phyloP scores from a whole-genome alignment of 2,113 vertebrate species.

The Phaethornis superciliosus region DNA sequence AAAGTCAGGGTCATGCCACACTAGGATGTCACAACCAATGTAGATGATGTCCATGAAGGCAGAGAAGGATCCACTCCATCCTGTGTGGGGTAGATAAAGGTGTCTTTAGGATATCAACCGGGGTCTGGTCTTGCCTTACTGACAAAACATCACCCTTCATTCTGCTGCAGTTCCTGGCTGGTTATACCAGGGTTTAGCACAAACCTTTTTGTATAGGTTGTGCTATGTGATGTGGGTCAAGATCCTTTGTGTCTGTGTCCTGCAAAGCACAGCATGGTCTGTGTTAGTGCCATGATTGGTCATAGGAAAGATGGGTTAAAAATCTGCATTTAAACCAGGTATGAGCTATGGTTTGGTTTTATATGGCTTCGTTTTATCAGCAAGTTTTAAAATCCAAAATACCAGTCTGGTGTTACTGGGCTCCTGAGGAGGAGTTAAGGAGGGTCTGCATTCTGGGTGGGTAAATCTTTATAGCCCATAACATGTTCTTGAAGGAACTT shows the following conservation, averaged over 20 bases:
- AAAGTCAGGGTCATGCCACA: not conserved
- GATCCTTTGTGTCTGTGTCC: not conserved
- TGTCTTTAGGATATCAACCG: too few relatives aligned
- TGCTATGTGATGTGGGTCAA: too few relatives aligned
- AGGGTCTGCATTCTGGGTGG: not conserved
- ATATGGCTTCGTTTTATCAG: not conserved
- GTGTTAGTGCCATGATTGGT: fast-evolving
- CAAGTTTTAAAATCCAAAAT: not conserved
- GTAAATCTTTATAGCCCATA: not conserved
- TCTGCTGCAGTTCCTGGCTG: not conserved
- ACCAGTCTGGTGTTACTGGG: not conserved
- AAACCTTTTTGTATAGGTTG: not conserved
- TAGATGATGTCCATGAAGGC: not conserved
- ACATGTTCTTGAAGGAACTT: fast-evolving
- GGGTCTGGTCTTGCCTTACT: not conserved
- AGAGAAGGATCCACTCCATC: not conserved
- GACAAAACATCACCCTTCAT: not conserved
- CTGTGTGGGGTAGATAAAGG: not conserved
- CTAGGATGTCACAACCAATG: not conserved
- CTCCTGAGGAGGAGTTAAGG: not conserved
- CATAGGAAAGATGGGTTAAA: not conserved
- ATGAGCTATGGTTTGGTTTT: not conserved
- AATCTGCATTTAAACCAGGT: not conserved
- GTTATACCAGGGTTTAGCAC: not conserved
- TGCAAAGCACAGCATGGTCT: not conserved